phyloP scores from a whole-genome alignment of 2,888 invertebrate genomes.

The Pheosia tremula region DNA sequence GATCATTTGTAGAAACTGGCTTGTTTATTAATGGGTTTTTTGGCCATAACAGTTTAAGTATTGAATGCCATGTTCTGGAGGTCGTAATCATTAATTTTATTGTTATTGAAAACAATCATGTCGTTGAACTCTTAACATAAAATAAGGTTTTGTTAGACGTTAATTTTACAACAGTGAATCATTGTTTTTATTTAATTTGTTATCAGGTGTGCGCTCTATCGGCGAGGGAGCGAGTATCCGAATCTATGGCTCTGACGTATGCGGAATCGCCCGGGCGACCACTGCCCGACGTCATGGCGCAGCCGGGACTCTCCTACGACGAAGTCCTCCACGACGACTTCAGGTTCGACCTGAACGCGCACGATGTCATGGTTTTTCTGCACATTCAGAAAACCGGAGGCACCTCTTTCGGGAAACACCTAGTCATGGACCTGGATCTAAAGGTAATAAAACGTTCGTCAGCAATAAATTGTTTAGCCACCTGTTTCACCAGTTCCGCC shows the following conservation, averaged over 20 bases:
- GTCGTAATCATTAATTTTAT: conserved; percentile 8
- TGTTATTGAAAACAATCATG: conserved; percentile 10
- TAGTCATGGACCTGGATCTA: conserved; percentile 96
- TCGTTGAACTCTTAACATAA: neutral
- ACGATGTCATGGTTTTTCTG: conserved; percentile 98
- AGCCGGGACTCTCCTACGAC: conserved; percentile 92
- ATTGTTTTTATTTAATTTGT: conserved; percentile 31
- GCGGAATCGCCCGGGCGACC: conserved; percentile 82
- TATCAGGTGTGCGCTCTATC: conserved; percentile 89
- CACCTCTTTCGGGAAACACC: conserved; percentile 97
- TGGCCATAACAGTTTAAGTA: neutral
- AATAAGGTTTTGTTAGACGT: neutral
- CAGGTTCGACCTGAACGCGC: conserved; percentile 94
- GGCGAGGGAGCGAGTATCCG: conserved; percentile 86
- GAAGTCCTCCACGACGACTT: conserved; percentile 94
- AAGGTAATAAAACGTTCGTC: conserved; percentile 68
- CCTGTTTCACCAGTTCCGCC: conserved; percentile 27
- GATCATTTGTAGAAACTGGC: neutral
- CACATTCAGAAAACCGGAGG: conserved; percentile 99
- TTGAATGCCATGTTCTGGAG: conserved; percentile 17
- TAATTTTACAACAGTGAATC: neutral
- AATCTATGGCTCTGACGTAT: conserved; percentile 76
- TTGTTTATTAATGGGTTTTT: neutral
- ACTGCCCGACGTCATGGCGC: conserved; percentile 80
- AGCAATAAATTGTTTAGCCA: conserved; percentile 17